phyloP scores from a whole-genome alignment of 2,113 vertebrate genomes.

The Pterophyllum scalare region DNA sequence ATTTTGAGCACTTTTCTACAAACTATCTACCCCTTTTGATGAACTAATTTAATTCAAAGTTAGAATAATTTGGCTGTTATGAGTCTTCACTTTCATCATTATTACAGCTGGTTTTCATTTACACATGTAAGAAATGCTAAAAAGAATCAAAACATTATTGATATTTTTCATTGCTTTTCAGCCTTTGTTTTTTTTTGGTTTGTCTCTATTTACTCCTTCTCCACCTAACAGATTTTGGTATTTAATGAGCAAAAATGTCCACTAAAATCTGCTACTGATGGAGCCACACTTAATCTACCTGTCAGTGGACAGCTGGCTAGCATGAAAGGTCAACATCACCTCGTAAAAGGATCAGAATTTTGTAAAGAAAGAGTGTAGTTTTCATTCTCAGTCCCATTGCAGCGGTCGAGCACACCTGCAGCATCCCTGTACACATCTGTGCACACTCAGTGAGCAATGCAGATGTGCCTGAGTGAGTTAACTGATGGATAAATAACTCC shows the following conservation, averaged over 20 bases:
- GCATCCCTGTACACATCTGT: neutral
- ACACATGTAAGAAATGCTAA: neutral
- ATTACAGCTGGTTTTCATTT: neutral
- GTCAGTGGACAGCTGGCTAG: neutral
- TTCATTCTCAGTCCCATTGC: neutral
- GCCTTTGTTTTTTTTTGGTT: neutral
- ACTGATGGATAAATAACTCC: neutral
- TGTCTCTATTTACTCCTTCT: conserved; percentile 4
- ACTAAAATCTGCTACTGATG: neutral
- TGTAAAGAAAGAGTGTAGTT: neutral
- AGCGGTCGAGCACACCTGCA: neutral
- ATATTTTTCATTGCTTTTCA: neutral
- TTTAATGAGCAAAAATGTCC: conserved; percentile 28
- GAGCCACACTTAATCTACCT: conserved; percentile 24
- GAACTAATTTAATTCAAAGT: neutral
- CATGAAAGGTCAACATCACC: conserved; percentile 29
- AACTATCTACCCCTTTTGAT: neutral
- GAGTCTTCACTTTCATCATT: neutral
- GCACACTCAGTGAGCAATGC: neutral
- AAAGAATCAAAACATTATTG: neutral
- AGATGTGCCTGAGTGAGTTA: neutral
- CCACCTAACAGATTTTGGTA: neutral
- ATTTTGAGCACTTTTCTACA: neutral
- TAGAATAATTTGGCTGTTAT: neutral
- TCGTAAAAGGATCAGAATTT: neutral